Base-by-base conservation (phyloP, 1,140 invertebrate genomes). In the Orius laevigatus region DNA sequence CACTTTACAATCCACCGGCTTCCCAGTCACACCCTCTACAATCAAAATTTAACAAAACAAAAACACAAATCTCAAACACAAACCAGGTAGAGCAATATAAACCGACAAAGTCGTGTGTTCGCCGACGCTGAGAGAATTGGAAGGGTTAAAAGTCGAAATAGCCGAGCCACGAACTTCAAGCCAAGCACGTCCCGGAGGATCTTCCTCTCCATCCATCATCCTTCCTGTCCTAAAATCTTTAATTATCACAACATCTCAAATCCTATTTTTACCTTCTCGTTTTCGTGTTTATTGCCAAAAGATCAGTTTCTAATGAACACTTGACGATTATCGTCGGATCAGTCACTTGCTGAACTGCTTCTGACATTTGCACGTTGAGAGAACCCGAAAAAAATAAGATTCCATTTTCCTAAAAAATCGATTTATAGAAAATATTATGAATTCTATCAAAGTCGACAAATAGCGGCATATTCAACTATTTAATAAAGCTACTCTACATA, bases 61-160 rank as follows among this genome's bases (percentile, higher is more conserved):
- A 12, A 46, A 18, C 2, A 12, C 25, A 25, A 12, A 12, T 43
- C 5, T 16, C 3, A 12, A 38, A 10, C 39, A 49, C 16, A 60
- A 67, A 72, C 78, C 70, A 56, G 77, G 76, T 46, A 82, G 62
- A 9, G 75, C 74, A 19, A 77, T 74, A 61, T 80, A 75, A 25
- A 83, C 71, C 0, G 75, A 66, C 18, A 84, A 59, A 25, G 73
- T 70, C 2, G 77, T 76, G 4, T 74, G 70, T 63, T 83, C 76
- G n/a, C 81, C 81, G 48, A 81, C 77, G 60, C 75, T 72, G 3
- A 79, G 70, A 8, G 68, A 67, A 3, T 65, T 68, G 2, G 64
- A 65, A 32, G 72, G 70, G 3, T 47, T 48, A 60, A 58, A 15
- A 53, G 57, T 8, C 58, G 62, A 46, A 11, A 62, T 58, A 5